A percentile compares a stretch with the other conserved stretches of the same genome.
Conservation (phyloP, 2,113 vertebrate species). For the Poeciliopsis turrubarensis region DNA sequence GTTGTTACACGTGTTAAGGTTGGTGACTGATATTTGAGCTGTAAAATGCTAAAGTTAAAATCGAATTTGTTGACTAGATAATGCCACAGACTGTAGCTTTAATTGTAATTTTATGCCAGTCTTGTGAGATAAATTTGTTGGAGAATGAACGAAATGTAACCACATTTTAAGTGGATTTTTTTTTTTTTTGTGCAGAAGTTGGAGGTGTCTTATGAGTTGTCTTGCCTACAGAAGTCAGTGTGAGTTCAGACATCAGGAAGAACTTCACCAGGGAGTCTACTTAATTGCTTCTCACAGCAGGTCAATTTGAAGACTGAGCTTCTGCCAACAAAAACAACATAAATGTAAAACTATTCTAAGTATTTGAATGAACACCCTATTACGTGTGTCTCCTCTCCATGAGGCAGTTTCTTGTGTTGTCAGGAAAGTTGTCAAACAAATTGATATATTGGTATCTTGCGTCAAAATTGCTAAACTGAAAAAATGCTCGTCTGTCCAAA, state of each 20-base stretch:
- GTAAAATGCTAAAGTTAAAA: neutral
- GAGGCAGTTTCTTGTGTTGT: neutral
- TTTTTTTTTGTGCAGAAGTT: neutral
- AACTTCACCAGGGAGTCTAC: neutral
- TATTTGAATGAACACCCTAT: neutral
- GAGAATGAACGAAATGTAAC: neutral
- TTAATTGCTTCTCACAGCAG: neutral
- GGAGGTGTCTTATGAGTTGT: neutral
- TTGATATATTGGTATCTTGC: too few relatives aligned
- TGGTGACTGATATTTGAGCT: conserved; percentile 38
- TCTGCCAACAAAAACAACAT: neutral
- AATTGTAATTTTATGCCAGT: neutral
- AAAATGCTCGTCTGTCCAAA: too few relatives aligned
- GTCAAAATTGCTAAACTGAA: too few relatives aligned
- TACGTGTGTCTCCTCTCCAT: neutral
- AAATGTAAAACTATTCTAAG: neutral
- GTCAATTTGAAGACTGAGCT: neutral
- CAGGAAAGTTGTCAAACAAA: too few relatives aligned
- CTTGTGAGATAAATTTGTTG: neutral
- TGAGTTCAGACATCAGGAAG: neutral
- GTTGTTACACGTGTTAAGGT: conserved; percentile 19
- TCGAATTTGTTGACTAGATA: neutral
- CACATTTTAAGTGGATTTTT: neutral
- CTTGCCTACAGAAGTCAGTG: neutral
- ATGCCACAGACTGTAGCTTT: neutral